These are phyloP conservation scores for Mimumesa dahlbomi DNA, from an alignment of 2,888 invertebrate species.

Conservation along the genomic window DNA sequence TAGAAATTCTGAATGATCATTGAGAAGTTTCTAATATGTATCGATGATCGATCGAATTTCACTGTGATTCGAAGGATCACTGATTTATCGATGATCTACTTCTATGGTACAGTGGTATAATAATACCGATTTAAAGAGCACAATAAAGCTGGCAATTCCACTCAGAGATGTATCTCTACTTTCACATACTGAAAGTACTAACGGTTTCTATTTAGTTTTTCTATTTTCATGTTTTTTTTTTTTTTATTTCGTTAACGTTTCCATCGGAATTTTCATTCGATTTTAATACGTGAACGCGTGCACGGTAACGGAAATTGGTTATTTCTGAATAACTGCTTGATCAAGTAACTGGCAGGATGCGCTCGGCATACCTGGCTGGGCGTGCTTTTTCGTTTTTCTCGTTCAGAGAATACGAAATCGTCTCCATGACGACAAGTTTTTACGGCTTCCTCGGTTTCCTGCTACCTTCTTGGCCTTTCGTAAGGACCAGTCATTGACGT, in stretches of 20 bases:
- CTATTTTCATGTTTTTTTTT: no score
- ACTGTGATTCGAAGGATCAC: no score
- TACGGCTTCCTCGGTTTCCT: conserved; percentile 41
- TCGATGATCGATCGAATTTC: background rate
- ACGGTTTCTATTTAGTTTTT: no score
- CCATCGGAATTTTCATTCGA: background rate
- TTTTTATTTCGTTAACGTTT: no score
- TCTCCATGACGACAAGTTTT: conserved; percentile 36
- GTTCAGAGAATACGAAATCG: conserved; percentile 15
- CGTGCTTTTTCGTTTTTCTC: conserved; percentile 8
- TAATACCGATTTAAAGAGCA: no score
- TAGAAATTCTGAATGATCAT: background rate
- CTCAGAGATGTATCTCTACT: no score
- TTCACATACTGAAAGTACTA: no score
- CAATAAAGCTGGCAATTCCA: no score
- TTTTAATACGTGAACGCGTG: background rate
- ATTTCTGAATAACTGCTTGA: conserved; percentile 6
- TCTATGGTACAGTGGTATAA: no score
- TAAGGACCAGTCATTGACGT: conserved; percentile 57
- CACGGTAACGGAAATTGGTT: background rate
- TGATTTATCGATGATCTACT: no score
- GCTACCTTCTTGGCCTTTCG: conserved; percentile 49
- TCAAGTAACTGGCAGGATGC: conserved; percentile 12
- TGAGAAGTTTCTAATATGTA: background rate
- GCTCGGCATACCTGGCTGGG: background rate